A percentile compares a stretch with the other conserved stretches of the same genome.
Evolutionary conservation across 2,113 vertebrate genomes (phyloP).

Genomic region (Chrysemys picta): DNA sequence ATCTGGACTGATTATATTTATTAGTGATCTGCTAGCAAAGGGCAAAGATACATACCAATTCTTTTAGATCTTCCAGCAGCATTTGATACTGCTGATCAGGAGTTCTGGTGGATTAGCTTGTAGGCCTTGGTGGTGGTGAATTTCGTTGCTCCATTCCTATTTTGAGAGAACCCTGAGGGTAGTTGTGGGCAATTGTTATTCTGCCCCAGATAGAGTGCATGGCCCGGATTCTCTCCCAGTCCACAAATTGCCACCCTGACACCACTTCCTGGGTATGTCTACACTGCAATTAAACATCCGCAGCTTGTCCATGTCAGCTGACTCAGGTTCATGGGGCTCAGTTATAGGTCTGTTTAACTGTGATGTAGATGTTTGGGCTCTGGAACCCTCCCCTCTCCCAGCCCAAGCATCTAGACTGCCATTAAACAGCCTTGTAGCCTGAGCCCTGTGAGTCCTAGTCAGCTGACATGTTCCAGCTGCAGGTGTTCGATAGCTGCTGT

Average conservation of each 20-base stretch:
- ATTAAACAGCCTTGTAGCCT: background rate
- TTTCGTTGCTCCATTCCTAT: background rate
- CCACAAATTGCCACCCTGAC: background rate
- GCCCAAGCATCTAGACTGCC: background rate
- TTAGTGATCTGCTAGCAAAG: background rate
- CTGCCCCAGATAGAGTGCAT: background rate
- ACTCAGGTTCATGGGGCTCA: background rate
- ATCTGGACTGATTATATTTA: background rate
- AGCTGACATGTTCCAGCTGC: background rate
- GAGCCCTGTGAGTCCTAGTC: background rate
- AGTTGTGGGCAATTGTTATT: background rate
- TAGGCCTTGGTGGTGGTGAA: background rate
- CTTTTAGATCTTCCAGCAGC: background rate
- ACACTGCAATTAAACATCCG: background rate
- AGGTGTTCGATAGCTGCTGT: background rate
- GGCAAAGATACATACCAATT: background rate
- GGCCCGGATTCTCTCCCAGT: background rate
- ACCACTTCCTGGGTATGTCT: background rate
- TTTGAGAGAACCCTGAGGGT: accelerated
- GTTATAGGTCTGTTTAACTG: background rate
- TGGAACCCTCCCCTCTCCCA: background rate
- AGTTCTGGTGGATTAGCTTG: background rate
- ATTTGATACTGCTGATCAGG: background rate
- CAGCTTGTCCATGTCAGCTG: background rate
- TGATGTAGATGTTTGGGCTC: background rate